Conservation (phyloP, 2,888 invertebrate species). For the Opisthograptis luteolata region DNA sequence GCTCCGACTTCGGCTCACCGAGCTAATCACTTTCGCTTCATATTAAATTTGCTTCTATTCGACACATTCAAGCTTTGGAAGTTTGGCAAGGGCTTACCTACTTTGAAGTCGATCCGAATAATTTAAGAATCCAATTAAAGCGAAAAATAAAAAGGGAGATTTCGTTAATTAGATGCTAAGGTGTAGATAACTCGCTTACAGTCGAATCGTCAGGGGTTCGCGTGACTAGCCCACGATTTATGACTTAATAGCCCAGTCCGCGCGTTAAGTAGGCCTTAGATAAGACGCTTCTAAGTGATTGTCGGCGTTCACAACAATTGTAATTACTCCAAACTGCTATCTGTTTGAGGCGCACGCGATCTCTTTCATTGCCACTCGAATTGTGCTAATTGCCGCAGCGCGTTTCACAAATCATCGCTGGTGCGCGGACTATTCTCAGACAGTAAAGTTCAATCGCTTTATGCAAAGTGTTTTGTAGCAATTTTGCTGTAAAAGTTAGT, state of each 20-base stretch:
- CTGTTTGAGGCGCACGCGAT: slow-evolving; percentile 76
- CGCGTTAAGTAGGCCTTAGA: slow-evolving; percentile 82
- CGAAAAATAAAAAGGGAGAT: slow-evolving; percentile 50
- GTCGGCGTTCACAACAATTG: slow-evolving; percentile 83
- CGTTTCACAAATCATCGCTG: slow-evolving; percentile 51
- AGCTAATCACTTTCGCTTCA: no score
- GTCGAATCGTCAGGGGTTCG: slow-evolving; percentile 76
- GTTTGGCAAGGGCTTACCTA: slow-evolving; percentile 40
- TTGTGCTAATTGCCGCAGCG: slow-evolving; percentile 71
- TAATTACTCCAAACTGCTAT: slow-evolving; percentile 83
- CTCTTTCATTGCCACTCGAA: slow-evolving; percentile 72
- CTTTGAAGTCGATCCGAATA: slow-evolving; percentile 47
- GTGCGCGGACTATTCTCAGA: slow-evolving; percentile 1
- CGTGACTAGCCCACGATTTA: slow-evolving; percentile 80
- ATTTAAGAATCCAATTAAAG: slow-evolving; percentile 53
- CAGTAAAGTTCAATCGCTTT: slow-evolving; percentile 6
- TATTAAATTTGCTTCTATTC: no score
- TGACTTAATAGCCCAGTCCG: slow-evolving; percentile 81
- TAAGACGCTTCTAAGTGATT: slow-evolving; percentile 83
- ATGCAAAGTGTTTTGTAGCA: slow-evolving; percentile 1
- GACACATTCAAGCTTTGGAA: slow-evolving; percentile 26
- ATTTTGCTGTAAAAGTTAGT: neutral
- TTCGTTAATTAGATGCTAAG: slow-evolving; percentile 74
- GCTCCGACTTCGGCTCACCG: no score
- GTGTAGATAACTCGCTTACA: slow-evolving; percentile 75